Percentiles rank a stretch among this genome's conserved stretches.
These are phyloP conservation scores for Melipona beecheii DNA, from an alignment of 2,888 invertebrate species.

Conservation along the genomic window DNA sequence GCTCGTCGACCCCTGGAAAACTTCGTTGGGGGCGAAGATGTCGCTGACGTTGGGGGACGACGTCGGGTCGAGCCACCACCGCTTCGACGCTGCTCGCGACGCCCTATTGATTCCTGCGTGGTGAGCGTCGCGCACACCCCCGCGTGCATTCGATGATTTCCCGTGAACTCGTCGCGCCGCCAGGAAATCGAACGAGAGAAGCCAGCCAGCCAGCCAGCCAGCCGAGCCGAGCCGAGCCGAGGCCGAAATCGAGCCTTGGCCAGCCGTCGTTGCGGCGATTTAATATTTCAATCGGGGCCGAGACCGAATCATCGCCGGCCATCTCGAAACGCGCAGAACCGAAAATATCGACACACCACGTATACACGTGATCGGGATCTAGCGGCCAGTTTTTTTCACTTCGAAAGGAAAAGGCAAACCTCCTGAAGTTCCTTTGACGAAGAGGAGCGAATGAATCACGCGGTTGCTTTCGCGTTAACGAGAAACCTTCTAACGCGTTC, in stretches of 20 bases:
- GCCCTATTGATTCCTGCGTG: constrained; percentile 80
- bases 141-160: constrained; percentile 53
- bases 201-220: constrained; percentile 16
- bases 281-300: constrained; percentile 40
- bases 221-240: not conserved
- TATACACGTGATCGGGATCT: not conserved
- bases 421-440: not conserved
- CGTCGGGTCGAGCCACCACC: constrained; percentile 51
- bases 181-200: constrained; percentile 41
- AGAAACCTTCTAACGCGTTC: not conserved
- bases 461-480: not conserved
- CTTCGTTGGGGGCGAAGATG: constrained; percentile 55
- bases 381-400: not conserved
- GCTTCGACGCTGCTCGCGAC: constrained; percentile 65
- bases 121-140: constrained; percentile 70
- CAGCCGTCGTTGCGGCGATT: constrained; percentile 10
- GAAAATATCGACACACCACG: not conserved
- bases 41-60: constrained; percentile 61
- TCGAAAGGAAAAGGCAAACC: no score
- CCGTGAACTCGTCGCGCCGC: constrained; percentile 57
- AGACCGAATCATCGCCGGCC: not conserved
- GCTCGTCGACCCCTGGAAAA: constrained; percentile 64
- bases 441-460: not conserved
- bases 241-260: constrained; percentile 4
- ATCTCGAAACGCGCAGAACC: not conserved